Conservation (phyloP, 2,888 invertebrate species). For the Mythimna lalbum region DNA sequence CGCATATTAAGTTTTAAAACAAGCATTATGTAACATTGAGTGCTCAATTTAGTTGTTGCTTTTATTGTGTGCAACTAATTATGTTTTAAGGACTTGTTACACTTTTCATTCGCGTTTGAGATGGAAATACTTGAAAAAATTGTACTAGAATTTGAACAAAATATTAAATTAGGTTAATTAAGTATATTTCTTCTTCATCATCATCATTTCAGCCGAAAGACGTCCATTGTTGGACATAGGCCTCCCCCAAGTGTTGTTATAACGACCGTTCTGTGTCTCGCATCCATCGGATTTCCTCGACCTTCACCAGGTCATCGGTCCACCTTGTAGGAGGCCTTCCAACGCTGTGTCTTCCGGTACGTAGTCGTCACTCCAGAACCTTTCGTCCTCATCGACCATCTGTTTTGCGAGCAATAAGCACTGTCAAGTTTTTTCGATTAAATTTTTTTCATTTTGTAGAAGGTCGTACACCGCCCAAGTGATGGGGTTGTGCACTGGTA, state of each 20-base stretch:
- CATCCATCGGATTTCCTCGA: no score
- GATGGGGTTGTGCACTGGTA: neutral
- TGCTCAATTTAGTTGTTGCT: slow-evolving; percentile 84
- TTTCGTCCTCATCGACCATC: no score
- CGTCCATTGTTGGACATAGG: no score
- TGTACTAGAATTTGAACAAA: neutral
- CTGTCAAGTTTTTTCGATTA: no score
- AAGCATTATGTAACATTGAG: slow-evolving; percentile 72
- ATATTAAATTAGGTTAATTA: neutral
- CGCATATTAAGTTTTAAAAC: slow-evolving; percentile 67
- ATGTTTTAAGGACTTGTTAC: slow-evolving; percentile 61
- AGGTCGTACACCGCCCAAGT: neutral
- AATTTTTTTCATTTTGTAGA: neutral
- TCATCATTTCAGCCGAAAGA: no score
- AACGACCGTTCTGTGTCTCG: no score
- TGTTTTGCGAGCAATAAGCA: no score
- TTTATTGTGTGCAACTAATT: slow-evolving; percentile 74
- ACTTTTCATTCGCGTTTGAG: slow-evolving; percentile 57
- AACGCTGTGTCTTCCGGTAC: no score
- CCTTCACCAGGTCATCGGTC: no score
- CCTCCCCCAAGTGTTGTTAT: no score
- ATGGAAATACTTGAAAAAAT: slow-evolving; percentile 38
- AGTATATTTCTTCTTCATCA: neutral
- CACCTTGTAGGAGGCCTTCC: no score
- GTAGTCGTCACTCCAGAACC: no score